These are phyloP conservation scores for Drosophila burlai DNA, from an alignment of 1,140 invertebrate species.

Conservation along the genomic window DNA sequence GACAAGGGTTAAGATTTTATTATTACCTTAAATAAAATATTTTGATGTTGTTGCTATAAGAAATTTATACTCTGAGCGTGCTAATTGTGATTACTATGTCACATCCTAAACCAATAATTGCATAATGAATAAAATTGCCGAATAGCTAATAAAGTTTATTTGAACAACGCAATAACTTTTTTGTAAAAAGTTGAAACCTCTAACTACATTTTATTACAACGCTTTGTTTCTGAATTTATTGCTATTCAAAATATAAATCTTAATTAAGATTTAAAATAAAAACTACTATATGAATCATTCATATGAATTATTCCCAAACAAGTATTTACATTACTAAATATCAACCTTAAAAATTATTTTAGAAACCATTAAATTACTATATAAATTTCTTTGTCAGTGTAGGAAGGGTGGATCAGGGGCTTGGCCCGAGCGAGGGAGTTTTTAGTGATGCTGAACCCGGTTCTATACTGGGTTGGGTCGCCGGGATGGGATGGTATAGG, in stretches of 20 bases:
- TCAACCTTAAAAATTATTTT: neutral
- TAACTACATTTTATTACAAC: neutral
- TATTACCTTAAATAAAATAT: too few relatives aligned
- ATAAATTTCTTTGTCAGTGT: conserved; percentile 3
- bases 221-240: neutral
- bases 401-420: conserved; percentile 36
- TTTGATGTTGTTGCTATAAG: too few relatives aligned
- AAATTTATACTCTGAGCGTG: too few relatives aligned
- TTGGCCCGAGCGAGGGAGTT: conserved; percentile 65
- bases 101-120: neutral
- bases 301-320: neutral
- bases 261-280: neutral
- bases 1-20: too few relatives aligned
- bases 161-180: conserved; percentile 5
- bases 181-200: neutral
- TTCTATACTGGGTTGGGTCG: conserved; percentile 28
- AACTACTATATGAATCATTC: neutral
- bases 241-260: neutral
- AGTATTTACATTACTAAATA: neutral
- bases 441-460: conserved; percentile 61
- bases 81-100: too few relatives aligned
- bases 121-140: neutral
- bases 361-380: neutral
- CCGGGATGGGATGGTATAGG: neutral
- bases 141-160: conserved; percentile 5